These are phyloP conservation scores for Trachurus trachurus DNA, from an alignment of 2,797 vertebrate species.

Conservation along the genomic window DNA sequence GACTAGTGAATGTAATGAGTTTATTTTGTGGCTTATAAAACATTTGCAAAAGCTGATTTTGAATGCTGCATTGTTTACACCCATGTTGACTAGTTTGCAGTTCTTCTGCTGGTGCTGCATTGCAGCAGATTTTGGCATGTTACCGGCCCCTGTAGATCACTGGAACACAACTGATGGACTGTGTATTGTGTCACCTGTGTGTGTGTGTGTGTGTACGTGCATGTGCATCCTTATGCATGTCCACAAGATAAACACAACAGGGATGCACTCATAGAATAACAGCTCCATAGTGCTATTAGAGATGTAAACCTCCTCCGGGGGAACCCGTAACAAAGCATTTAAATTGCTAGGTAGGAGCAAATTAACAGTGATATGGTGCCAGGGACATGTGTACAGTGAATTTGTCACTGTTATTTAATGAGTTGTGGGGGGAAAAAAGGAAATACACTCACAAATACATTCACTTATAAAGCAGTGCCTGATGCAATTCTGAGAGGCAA, in stretches of 20 bases:
- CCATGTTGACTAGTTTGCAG: neutral
- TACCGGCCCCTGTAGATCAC: neutral
- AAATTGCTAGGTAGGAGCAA: neutral
- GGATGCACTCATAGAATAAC: neutral
- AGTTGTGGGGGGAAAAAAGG: constrained; percentile 5
- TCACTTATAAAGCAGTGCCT: constrained; percentile 3
- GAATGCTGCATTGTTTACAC: neutral
- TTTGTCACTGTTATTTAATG: constrained; percentile 10
- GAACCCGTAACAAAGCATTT: neutral
- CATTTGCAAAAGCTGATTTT: neutral
- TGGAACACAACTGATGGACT: neutral
- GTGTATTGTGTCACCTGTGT: neutral
- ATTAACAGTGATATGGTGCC: neutral
- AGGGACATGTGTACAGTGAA: neutral
- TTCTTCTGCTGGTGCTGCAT: neutral
- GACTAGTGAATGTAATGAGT: no score
- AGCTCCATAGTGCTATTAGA: neutral
- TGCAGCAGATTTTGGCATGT: neutral
- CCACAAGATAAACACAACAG: neutral
- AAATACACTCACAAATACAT: neutral
- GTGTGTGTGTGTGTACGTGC: neutral
- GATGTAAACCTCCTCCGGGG: neutral
- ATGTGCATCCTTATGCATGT: neutral
- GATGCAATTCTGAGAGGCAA: constrained; percentile 34
- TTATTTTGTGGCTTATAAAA: no score